Evolutionary conservation across 2,797 vertebrate species (phyloP).

Genomic region (Pachyuromys duprasi): DNA sequence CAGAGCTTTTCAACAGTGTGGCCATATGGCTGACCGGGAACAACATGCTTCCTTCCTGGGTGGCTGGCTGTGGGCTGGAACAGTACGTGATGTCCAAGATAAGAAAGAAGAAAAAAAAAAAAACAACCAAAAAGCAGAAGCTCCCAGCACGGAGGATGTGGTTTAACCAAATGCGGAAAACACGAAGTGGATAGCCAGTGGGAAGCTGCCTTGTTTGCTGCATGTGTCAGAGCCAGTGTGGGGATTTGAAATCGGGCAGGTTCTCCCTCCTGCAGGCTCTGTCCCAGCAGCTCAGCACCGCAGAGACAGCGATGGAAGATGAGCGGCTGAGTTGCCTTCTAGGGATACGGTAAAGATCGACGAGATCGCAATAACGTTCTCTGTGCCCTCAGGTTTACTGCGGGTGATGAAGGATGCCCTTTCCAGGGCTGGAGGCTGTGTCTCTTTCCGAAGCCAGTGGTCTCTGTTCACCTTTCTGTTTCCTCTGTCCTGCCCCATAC

Average conservation of each 20-base stretch:
- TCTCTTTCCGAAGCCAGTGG: not conserved
- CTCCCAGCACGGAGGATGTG: constrained; percentile 19
- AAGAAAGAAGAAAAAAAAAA: too few species aligned
- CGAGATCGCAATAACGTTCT: constrained; percentile 40
- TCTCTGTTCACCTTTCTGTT: not conserved
- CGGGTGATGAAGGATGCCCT: not conserved
- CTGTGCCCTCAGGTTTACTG: constrained; percentile 38
- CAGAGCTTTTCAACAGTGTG: constrained; percentile 54
- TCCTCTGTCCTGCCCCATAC: not conserved
- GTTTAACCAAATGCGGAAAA: constrained; percentile 81
- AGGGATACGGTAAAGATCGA: constrained; percentile 56
- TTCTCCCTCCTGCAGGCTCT: not conserved
- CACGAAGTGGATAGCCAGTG: not conserved
- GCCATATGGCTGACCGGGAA: constrained; percentile 71
- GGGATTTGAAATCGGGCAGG: not conserved
- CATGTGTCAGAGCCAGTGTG: not conserved
- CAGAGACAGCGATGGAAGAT: constrained; percentile 24
- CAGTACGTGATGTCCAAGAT: constrained; percentile 69
- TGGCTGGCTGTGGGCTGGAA: constrained; percentile 72
- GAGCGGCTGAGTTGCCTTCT: constrained; percentile 66
- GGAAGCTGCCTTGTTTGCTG: constrained; percentile 62
- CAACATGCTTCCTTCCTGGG: constrained; percentile 75
- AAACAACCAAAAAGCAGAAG: not conserved
- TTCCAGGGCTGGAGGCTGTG: not conserved
- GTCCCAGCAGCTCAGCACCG: not conserved